Percentiles rank a stretch among this genome's conserved stretches.
Conservation (phyloP, 2,888 invertebrate genomes). For the Disparrhopalites patrizii region DNA sequence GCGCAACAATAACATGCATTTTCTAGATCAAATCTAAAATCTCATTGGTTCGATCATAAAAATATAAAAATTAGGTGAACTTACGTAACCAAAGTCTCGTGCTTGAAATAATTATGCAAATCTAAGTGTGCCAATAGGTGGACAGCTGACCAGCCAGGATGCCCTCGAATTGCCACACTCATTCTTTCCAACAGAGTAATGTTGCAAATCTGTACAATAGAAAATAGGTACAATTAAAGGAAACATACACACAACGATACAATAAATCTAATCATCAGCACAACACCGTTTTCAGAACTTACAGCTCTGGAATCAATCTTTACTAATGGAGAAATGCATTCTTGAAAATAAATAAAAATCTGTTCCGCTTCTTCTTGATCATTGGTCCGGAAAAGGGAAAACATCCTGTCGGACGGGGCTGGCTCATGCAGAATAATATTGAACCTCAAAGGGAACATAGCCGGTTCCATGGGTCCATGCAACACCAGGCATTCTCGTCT, state of each 20-base stretch:
- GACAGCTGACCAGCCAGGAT: constrained; percentile 36
- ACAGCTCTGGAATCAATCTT: constrained; percentile 25
- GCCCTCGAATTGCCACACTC: constrained; percentile 23
- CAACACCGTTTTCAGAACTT: background rate
- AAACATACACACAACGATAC: background rate
- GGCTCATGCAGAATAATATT: constrained; percentile 44
- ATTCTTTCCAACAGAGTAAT: constrained; percentile 32
- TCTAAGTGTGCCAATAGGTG: constrained; percentile 39
- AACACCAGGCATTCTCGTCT: constrained; percentile 35
- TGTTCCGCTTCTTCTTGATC: constrained; percentile 29
- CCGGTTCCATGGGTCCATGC: constrained; percentile 34
- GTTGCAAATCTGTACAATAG: constrained; percentile 32
- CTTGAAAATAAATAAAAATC: constrained; percentile 37
- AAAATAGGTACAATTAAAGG: constrained; percentile 1
- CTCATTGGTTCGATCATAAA: background rate
- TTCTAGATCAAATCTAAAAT: background rate
- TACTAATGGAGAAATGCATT: constrained; percentile 33
- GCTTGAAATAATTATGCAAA: constrained; percentile 29
- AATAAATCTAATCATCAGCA: background rate
- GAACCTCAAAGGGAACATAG: constrained; percentile 16
- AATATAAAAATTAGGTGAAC: background rate
- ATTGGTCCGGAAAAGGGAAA: constrained; percentile 33
- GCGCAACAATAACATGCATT: background rate
- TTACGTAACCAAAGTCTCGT: background rate
- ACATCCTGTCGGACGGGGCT: constrained; percentile 36